Percentiles rank a stretch among this genome's conserved stretches.
Evolutionary conservation across 1,140 invertebrate genomes (phyloP).

Genomic region (Apocrypta bakeri): DNA sequence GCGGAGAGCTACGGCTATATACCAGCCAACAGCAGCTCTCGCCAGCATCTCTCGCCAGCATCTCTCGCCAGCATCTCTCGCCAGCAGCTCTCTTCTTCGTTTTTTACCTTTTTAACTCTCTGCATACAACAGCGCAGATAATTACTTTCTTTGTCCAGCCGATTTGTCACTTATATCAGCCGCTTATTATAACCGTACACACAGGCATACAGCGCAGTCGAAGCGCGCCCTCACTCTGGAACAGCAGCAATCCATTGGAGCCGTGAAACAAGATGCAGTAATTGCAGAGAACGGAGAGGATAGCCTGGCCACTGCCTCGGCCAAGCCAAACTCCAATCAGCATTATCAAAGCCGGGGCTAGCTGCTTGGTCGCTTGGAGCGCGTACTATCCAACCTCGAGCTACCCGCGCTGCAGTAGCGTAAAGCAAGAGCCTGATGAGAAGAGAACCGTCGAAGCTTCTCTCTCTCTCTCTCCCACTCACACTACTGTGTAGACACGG

Average conservation of each 20-base stretch:
- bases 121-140: background rate
- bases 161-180: background rate
- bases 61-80: no score
- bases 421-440: constrained; percentile 26
- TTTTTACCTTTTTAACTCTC: background rate
- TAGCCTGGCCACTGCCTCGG: constrained; percentile 5
- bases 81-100: background rate
- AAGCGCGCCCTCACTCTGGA: no score
- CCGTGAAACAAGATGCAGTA: constrained; percentile 53
- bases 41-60: no score
- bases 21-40: no score
- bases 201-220: no score
- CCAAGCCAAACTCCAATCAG: constrained; percentile 66
- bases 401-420: no score
- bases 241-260: constrained; percentile 39
- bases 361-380: constrained; percentile 50
- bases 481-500: constrained; percentile 56
- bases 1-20: constrained; percentile 23
- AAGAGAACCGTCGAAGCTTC: background rate
- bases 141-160: background rate
- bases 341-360: constrained; percentile 65
- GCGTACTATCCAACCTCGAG: background rate
- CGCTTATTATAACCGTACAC: background rate
- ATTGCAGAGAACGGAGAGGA: constrained; percentile 53
- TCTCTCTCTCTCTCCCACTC: background rate